These are phyloP conservation scores for Chelonia mydas DNA, from an alignment of 2,797 vertebrate genomes.

Conservation along the genomic window DNA sequence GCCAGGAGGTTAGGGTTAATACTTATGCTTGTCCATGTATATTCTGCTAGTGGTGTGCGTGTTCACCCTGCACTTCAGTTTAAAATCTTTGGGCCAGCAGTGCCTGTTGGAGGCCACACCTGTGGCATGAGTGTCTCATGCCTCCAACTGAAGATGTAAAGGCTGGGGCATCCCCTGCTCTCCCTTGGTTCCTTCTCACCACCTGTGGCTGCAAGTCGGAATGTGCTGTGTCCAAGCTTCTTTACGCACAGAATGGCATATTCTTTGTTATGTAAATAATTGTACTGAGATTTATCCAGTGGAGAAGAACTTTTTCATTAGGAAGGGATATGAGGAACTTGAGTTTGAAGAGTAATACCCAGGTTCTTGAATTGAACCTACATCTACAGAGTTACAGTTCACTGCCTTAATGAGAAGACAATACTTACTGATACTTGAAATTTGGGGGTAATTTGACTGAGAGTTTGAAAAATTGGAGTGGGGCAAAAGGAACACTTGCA, in stretches of 20 bases:
- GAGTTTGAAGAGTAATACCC: not conserved
- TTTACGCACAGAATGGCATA: not conserved
- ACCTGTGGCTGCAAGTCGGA: not conserved
- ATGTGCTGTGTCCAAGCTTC: not conserved
- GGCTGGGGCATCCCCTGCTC: not conserved
- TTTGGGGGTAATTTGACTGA: not conserved
- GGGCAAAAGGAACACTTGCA: not conserved
- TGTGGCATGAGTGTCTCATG: not conserved
- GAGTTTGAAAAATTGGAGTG: not conserved
- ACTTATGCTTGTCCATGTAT: rapidly evolving
- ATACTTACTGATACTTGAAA: not conserved
- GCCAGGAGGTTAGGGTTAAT: not conserved
- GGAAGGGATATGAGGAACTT: not conserved
- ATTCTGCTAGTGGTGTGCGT: not conserved
- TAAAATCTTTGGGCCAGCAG: not conserved
- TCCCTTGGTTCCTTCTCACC: not conserved
- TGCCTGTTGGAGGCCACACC: not conserved
- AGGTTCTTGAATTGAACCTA: not conserved
- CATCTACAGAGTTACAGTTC: too few relatives aligned
- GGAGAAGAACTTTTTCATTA: not conserved
- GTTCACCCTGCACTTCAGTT: not conserved
- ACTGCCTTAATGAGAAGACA: not conserved
- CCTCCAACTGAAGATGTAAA: not conserved
- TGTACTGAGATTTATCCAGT: not conserved
- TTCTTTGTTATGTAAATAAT: not conserved